These are phyloP conservation scores for Brachionus asplanchnoidis DNA, from an alignment of 1,140 invertebrate genomes.

Conservation along the genomic window DNA sequence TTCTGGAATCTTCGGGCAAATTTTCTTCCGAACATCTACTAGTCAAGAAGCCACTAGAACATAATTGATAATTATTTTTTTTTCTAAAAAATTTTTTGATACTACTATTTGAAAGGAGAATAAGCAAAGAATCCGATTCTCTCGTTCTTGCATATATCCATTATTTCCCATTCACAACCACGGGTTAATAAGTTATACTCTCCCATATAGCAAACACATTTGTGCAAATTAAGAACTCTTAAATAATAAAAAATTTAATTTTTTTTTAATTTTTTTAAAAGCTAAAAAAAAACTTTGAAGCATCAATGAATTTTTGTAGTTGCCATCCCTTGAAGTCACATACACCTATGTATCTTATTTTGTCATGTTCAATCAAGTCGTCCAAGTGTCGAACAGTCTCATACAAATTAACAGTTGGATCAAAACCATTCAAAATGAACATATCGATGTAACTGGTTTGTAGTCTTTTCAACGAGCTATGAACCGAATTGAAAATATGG, in stretches of 20 bases:
- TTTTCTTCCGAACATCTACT: not conserved
- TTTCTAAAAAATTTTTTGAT: not conserved
- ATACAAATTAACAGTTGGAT: conserved; percentile 46
- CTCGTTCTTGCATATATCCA: conserved; percentile 48
- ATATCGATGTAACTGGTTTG: conserved; percentile 43
- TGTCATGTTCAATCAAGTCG: conserved; percentile 47
- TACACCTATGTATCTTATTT: conserved; percentile 48
- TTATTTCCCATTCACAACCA: conserved; percentile 47
- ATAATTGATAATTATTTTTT: not conserved
- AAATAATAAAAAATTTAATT: not conserved
- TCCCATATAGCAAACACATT: conserved; percentile 26
- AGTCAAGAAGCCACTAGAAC: conserved; percentile 17
- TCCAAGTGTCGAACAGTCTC: conserved; percentile 47
- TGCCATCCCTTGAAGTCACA: conserved; percentile 49
- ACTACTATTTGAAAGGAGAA: conserved; percentile 48
- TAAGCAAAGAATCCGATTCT: conserved; percentile 47
- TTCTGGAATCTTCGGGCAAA: not conserved
- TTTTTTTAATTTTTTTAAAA: not conserved
- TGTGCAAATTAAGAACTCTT: conserved; percentile 33
- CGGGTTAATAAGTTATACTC: conserved; percentile 48
- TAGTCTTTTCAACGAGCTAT: conserved; percentile 41
- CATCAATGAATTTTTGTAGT: conserved; percentile 48
- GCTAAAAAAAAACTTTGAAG: conserved; percentile 3
- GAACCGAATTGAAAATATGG: conserved; percentile 37
- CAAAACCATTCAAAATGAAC: conserved; percentile 46